phyloP scores from a whole-genome alignment of 2,113 vertebrate species.

The Apodemus sylvaticus region DNA sequence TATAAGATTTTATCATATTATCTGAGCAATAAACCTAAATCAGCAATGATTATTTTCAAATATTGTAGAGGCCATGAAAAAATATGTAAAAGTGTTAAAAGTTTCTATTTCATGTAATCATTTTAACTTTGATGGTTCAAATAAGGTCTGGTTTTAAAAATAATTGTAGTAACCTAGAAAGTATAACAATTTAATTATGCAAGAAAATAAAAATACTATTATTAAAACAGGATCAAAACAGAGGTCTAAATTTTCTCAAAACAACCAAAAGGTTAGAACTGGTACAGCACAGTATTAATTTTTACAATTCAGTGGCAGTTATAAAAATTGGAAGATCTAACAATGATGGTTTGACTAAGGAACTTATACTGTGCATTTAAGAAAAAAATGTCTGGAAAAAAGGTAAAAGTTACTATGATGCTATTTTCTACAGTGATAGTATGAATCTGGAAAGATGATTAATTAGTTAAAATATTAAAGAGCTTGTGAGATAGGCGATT shows the following conservation, averaged over 20 bases:
- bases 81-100: not conserved
- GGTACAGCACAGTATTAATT: not conserved
- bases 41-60: not conserved
- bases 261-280: not conserved
- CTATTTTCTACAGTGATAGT: not conserved
- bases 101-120: not conserved
- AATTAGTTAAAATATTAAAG: not conserved
- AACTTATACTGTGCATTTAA: not conserved
- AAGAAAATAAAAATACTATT: not conserved
- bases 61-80: not conserved
- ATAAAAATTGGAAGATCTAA: not conserved
- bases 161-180: no score
- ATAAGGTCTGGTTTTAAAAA: not conserved
- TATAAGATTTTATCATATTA: not conserved
- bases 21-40: not conserved
- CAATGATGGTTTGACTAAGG: not conserved
- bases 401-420: not conserved
- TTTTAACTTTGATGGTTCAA: not conserved
- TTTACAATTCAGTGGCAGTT: not conserved
- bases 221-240: not conserved
- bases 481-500: not conserved
- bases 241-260: not conserved
- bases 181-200: not conserved
- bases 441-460: not conserved
- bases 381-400: not conserved